phyloP scores from a whole-genome alignment of 2,888 invertebrate species.

The Phengaris arion region DNA sequence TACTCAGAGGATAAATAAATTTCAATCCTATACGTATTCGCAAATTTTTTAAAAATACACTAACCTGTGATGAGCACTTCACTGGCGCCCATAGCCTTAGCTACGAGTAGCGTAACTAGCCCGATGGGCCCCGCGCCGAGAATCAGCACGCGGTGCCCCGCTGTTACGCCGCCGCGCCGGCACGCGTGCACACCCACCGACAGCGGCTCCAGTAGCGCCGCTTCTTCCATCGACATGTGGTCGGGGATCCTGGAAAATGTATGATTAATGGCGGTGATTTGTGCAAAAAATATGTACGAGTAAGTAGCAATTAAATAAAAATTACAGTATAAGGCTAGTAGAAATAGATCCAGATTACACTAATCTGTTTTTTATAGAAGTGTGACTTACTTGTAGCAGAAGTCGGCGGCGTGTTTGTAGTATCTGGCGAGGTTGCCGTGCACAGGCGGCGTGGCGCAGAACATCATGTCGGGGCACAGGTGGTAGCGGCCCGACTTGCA shows the following conservation, averaged over 20 bases:
- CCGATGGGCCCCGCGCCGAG: constrained; percentile 95
- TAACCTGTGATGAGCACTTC: constrained; percentile 88
- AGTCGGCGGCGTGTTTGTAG: constrained; percentile 94
- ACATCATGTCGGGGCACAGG: constrained; percentile 90
- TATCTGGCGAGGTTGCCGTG: constrained; percentile 93
- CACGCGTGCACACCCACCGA: constrained; percentile 97
- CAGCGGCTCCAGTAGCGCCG: constrained; percentile 94
- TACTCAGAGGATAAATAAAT: too few species aligned
- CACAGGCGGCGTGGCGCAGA: constrained; percentile 97
- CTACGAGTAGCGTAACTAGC: constrained; percentile 87
- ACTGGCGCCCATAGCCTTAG: constrained; percentile 91
- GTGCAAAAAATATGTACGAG: too few species aligned
- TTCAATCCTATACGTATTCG: too few species aligned
- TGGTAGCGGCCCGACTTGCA: constrained; percentile 96
- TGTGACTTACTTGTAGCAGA: constrained; percentile 86
- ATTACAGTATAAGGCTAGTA: too few species aligned
- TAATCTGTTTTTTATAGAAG: too few species aligned
- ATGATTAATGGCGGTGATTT: too few species aligned
- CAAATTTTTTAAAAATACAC: too few species aligned
- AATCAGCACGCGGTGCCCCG: constrained; percentile 86
- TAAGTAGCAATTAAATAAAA: too few species aligned
- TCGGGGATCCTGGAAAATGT: constrained; percentile 86
- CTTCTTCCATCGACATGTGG: constrained; percentile 94
- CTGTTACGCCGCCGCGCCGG: constrained; percentile 86
- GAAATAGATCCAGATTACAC: too few species aligned